Evolutionary conservation across 2,113 vertebrate genomes (phyloP).

Genomic region (Poeciliopsis retropinna): DNA sequence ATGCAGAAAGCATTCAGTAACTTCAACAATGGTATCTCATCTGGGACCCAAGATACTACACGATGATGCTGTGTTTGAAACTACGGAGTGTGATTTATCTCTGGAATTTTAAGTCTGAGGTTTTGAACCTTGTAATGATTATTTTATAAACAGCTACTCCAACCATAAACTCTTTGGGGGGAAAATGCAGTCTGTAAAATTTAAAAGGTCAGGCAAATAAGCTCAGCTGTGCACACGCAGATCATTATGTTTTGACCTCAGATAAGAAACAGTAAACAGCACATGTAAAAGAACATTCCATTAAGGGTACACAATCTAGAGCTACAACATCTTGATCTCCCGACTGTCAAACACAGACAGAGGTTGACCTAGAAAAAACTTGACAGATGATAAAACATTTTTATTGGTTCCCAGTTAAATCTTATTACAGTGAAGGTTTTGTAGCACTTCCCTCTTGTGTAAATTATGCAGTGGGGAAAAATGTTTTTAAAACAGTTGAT

Average conservation of each 20-base stretch:
- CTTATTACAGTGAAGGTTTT: conserved; percentile 38
- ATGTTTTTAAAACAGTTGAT: not conserved
- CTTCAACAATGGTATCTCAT: conserved; percentile 19
- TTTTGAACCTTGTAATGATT: conserved; percentile 10
- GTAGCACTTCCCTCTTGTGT: conserved; percentile 10
- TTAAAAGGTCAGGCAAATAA: not conserved
- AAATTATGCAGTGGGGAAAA: not conserved
- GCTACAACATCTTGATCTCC: conserved; percentile 62
- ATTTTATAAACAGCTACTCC: conserved; percentile 9
- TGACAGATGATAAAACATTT: conserved; percentile 35
- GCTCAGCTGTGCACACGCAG: not conserved
- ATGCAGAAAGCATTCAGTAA: conserved; percentile 27
- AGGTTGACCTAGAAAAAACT: conserved; percentile 53
- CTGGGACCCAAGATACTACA: conserved; percentile 7
- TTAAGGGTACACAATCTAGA: conserved; percentile 59
- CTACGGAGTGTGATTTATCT: conserved; percentile 26
- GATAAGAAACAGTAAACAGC: not conserved
- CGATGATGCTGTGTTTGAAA: conserved; percentile 32
- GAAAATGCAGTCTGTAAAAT: not conserved
- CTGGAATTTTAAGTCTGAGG: conserved; percentile 22
- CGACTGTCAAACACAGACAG: conserved; percentile 44
- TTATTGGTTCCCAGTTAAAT: conserved; percentile 47
- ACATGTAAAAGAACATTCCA: conserved; percentile 43
- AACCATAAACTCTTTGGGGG: not conserved
- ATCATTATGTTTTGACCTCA: not conserved